Evolutionary conservation across 2,113 vertebrate genomes (phyloP), one percentile per base, ranked within the genome.

Genomic region (Phasianus colchicus): DNA sequence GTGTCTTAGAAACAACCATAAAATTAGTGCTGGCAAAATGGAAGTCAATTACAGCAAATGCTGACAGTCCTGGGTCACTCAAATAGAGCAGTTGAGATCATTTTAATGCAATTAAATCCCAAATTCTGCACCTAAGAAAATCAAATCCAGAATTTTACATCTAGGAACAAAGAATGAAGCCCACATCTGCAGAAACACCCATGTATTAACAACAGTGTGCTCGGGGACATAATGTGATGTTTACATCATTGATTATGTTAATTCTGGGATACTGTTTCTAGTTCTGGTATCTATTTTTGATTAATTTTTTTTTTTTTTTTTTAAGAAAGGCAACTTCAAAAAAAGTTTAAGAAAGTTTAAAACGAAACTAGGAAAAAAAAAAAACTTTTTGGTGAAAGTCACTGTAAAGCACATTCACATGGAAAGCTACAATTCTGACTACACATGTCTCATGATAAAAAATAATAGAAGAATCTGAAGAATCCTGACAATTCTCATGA

Each of bases 11-110:
- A 92, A 69, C 36, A 78, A 72, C 48, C 66, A 27, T 19, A 4
- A 83, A 90, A 86, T 75, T 9, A 75, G 42, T 32, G 34, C 36
- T 78, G 71, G 30, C 11, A 36, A 52, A 77, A 60, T 3, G 87
- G 81, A 78, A 78, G 57, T 87, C 66, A 6, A 32, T 43, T 30
- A 19, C 12, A 79, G 63, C 9, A 50, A 81, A 67, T 20, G 61
- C 29, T 55, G 65, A 13, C 15, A 45, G 40, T 1, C 42, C 7
- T 6, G 5, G 18, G 20, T 54, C 0, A 4, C 27, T 73, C n/a
- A 21, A 22, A 13, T 42, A 36, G 72, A 18, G 13, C 30, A 25
- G 36, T 0, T 40, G 64, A 86, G 45, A 50, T 45, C 17, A 16
- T 3, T 61, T 6, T 17, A 57, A 22, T 29, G 38, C 5, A 29